Conservation (phyloP, 2,113 vertebrate genomes). For the Psophia crepitans region DNA sequence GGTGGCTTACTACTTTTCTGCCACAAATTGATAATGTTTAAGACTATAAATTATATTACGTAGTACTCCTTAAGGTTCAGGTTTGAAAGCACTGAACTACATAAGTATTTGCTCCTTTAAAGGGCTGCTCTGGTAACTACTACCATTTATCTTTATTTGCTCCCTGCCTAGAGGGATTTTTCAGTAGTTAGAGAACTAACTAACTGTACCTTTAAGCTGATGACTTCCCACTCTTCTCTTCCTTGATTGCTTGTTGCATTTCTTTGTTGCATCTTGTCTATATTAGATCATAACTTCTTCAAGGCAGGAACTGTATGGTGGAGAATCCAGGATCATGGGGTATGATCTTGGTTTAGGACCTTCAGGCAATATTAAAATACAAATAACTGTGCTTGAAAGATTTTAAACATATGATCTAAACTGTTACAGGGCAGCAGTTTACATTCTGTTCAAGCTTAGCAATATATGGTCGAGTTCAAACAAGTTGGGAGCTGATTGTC, state of each 20-base stretch:
- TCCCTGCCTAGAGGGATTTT: not conserved
- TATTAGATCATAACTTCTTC: not conserved
- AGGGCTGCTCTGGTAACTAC: not conserved
- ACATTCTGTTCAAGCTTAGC: not conserved
- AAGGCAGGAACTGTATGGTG: not conserved
- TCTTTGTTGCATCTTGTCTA: conserved; percentile 9
- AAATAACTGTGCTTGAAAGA: conserved; percentile 16
- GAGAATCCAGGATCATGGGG: not conserved
- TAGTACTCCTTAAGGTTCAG: not conserved
- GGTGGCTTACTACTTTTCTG: not conserved
- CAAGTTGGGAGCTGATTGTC: conserved; percentile 5
- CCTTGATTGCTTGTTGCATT: not conserved
- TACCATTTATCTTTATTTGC: conserved; percentile 5
- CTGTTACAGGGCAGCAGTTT: conserved; percentile 39
- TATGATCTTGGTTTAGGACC: conserved; percentile 1
- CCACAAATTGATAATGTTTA: not conserved
- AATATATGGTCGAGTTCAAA: conserved; percentile 14
- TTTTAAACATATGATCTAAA: not conserved
- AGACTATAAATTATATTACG: not conserved
- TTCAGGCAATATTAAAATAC: conserved; percentile 2
- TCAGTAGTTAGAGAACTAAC: conserved; percentile 20
- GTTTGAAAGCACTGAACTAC: not conserved
- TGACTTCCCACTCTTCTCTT: not conserved
- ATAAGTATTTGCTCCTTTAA: not conserved
- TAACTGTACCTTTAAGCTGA: not conserved